Percentiles rank a stretch among this genome's conserved stretches.
Conservation (phyloP, 2,113 vertebrate genomes). For the Tauraco erythrolophus region DNA sequence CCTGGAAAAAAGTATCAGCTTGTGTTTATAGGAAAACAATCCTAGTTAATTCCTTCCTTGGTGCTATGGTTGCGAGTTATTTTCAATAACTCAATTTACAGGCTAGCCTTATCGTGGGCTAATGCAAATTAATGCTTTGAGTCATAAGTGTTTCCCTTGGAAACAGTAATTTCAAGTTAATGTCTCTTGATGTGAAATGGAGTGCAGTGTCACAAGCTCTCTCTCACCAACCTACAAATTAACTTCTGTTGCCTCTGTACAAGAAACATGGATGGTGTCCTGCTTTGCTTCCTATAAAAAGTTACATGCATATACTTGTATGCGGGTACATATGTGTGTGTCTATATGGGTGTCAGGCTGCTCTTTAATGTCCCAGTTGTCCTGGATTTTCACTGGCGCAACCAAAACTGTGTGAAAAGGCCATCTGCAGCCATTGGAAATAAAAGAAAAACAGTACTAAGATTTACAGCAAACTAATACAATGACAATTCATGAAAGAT, state of each 20-base stretch:
- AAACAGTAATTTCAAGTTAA: slow-evolving; percentile 72
- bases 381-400: background rate
- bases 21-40: slow-evolving; percentile 42
- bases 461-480: background rate
- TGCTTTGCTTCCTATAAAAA: background rate
- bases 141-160: slow-evolving; percentile 70
- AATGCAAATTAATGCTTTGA: slow-evolving; percentile 71
- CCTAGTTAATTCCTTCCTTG: slow-evolving; percentile 58
- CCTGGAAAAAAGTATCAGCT: slow-evolving; percentile 27
- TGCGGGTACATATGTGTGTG: too few species aligned
- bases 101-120: slow-evolving; percentile 56
- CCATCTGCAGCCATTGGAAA: background rate
- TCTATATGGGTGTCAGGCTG: too few species aligned
- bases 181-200: slow-evolving; percentile 71
- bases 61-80: slow-evolving; percentile 43
- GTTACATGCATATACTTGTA: fast-evolving
- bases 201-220: slow-evolving; percentile 65
- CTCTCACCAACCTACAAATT: slow-evolving; percentile 62
- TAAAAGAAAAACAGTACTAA: background rate
- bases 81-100: slow-evolving; percentile 71
- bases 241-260: slow-evolving; percentile 16
- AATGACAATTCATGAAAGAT: background rate
- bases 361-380: background rate
- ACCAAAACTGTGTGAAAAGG: background rate
- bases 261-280: background rate